Conservation (phyloP, 1,140 invertebrate species). For the Pectinophora gossypiella region DNA sequence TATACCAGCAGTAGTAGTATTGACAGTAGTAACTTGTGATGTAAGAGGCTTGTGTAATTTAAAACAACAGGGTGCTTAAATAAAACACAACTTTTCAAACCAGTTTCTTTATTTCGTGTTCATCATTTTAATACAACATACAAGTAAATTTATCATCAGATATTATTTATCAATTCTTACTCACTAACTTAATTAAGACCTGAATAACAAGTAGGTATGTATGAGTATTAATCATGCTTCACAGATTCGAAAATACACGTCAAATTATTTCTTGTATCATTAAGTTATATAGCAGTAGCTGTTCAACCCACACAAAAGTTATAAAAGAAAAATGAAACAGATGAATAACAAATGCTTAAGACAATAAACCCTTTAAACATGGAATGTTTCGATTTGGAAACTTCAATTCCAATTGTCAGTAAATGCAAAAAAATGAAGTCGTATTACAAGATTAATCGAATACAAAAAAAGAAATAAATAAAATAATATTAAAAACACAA, state of each 20-base stretch:
- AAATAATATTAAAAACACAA: constrained; percentile 4
- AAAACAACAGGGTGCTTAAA: too few species aligned
- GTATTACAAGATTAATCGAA: not conserved
- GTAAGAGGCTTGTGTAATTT: too few species aligned
- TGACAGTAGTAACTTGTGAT: too few species aligned
- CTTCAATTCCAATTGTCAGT: not conserved
- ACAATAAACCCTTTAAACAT: not conserved
- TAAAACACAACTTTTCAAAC: constrained; percentile 66
- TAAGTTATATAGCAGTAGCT: not conserved
- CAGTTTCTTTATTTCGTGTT: constrained; percentile 73
- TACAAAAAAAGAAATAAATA: constrained; percentile 5
- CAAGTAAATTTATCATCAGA: constrained; percentile 74
- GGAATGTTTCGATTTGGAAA: not conserved
- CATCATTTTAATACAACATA: constrained; percentile 74
- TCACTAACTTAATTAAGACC: constrained; percentile 64
- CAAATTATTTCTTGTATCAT: not conserved
- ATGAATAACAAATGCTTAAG: not conserved
- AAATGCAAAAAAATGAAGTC: not conserved
- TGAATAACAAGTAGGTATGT: constrained; percentile 61
- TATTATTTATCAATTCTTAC: constrained; percentile 73
- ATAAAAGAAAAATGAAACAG: not conserved
- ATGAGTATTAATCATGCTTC: constrained; percentile 16
- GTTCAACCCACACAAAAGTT: constrained; percentile 31
- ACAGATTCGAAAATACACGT: not conserved
- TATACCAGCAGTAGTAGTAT: too few species aligned